Percentiles rank a stretch among this genome's conserved stretches.
Evolutionary conservation across 2,797 vertebrate genomes (phyloP).

Genomic region (Allobates femoralis): DNA sequence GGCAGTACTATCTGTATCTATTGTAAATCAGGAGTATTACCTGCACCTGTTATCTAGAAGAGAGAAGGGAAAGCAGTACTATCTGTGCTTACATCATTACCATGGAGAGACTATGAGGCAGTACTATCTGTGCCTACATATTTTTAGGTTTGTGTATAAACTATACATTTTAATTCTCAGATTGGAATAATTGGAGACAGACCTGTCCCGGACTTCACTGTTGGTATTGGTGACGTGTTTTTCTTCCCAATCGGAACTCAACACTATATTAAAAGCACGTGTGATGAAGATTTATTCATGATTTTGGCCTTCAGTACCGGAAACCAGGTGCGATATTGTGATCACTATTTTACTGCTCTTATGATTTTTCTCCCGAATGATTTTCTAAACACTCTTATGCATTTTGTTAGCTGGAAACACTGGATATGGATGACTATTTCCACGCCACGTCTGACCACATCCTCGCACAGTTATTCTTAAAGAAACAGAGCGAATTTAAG

Average conservation of each 20-base stretch:
- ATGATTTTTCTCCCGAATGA: not conserved
- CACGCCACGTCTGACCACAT: slow-evolving; percentile 70
- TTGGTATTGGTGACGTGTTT: slow-evolving; percentile 71
- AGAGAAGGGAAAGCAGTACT: too few species aligned
- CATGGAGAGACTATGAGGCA: too few species aligned
- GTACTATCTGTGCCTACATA: too few species aligned
- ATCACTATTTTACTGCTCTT: not conserved
- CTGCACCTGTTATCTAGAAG: too few species aligned
- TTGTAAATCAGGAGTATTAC: too few species aligned
- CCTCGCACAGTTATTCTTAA: slow-evolving; percentile 74
- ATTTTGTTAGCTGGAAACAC: slow-evolving; percentile 69
- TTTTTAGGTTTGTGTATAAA: not conserved
- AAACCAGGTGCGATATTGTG: slow-evolving; percentile 68
- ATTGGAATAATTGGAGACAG: slow-evolving; percentile 63
- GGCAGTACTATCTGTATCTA: not conserved
- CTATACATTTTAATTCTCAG: slow-evolving; percentile 11
- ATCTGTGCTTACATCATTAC: too few species aligned
- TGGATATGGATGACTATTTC: slow-evolving; percentile 73
- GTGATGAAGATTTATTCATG: slow-evolving; percentile 71
- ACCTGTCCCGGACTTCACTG: slow-evolving; percentile 65
- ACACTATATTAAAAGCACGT: slow-evolving; percentile 72
- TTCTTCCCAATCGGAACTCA: slow-evolving; percentile 74
- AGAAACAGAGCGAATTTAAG: slow-evolving; percentile 73
- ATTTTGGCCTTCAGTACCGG: slow-evolving; percentile 73
- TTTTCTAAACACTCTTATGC: not conserved